phyloP scores from a whole-genome alignment of 2,888 invertebrate species.

The Drosophila flavopinicola region DNA sequence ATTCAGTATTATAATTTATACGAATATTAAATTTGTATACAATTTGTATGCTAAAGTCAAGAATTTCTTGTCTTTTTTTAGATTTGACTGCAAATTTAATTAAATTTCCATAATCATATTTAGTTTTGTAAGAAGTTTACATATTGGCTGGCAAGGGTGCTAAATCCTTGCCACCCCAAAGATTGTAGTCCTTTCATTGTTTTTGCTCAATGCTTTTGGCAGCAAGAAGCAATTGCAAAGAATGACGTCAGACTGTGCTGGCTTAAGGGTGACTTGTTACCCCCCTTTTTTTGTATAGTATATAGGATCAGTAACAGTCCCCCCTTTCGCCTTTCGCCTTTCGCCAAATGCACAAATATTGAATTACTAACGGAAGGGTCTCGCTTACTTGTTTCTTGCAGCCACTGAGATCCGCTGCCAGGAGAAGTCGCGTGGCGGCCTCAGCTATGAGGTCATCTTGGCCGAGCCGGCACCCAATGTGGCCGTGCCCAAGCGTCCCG shows the following conservation, averaged over 20 bases:
- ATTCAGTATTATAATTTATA: too few relatives aligned
- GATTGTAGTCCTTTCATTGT: neutral
- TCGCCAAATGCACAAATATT: constrained; percentile 55
- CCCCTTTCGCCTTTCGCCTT: neutral
- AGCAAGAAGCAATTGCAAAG: neutral
- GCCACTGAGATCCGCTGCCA: constrained; percentile 96
- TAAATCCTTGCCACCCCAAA: neutral
- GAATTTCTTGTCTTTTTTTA: too few relatives aligned
- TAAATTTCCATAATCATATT: neutral
- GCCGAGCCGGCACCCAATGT: constrained; percentile 90
- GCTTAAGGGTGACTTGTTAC: constrained; percentile 27
- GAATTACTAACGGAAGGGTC: constrained; percentile 47
- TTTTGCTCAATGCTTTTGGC: neutral
- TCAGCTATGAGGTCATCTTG: constrained; percentile 96
- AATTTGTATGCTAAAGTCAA: too few relatives aligned
- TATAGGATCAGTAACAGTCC: constrained; percentile 10
- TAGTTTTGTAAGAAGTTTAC: too few relatives aligned
- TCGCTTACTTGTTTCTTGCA: constrained; percentile 75
- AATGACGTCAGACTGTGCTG: constrained; percentile 22
- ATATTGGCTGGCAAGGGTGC: neutral
- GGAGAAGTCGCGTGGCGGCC: constrained; percentile 95
- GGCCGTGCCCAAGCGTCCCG: constrained; percentile 88
- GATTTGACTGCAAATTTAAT: neutral
- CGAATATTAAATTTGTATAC: too few relatives aligned
- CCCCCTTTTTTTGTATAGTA: constrained; percentile 29